Evolutionary conservation across 2,797 vertebrate species (phyloP).

Genomic region (Phrynocephalus vlangalii): DNA sequence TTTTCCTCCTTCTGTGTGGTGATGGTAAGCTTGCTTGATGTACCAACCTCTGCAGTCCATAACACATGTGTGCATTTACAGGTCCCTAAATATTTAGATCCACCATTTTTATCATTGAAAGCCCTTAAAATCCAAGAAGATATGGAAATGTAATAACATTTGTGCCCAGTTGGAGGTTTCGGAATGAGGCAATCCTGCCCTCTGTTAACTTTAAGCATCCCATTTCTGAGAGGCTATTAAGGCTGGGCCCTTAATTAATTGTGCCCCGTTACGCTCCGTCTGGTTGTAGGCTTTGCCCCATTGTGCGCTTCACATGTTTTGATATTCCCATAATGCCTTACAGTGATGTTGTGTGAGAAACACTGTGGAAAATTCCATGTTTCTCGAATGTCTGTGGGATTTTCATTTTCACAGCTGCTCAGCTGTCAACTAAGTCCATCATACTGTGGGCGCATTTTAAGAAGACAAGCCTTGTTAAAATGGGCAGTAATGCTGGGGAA

Average conservation of each 20-base stretch:
- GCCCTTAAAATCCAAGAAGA: not conserved
- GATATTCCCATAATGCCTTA: too few species aligned
- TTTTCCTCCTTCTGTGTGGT: not conserved
- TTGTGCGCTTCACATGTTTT: too few species aligned
- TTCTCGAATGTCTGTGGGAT: too few species aligned
- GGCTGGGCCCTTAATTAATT: too few species aligned
- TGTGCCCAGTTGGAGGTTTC: not conserved
- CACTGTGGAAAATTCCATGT: too few species aligned
- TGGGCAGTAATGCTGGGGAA: too few species aligned
- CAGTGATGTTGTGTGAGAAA: too few species aligned
- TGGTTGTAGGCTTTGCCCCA: too few species aligned
- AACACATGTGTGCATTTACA: not conserved
- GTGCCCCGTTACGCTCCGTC: too few species aligned
- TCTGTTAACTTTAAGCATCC: slow-evolving; percentile 1
- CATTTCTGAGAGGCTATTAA: too few species aligned
- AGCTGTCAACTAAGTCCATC: too few species aligned
- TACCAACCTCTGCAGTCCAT: not conserved
- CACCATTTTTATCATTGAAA: not conserved
- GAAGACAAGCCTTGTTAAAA: not conserved
- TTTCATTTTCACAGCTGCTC: too few species aligned
- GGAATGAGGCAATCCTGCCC: not conserved
- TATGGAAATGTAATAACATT: not conserved
- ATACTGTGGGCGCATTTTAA: not conserved
- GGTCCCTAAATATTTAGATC: not conserved
- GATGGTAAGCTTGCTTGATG: not conserved